These are phyloP conservation scores for Drosophila fulvimacula DNA, from an alignment of 2,888 invertebrate genomes.

Conservation along the genomic window DNA sequence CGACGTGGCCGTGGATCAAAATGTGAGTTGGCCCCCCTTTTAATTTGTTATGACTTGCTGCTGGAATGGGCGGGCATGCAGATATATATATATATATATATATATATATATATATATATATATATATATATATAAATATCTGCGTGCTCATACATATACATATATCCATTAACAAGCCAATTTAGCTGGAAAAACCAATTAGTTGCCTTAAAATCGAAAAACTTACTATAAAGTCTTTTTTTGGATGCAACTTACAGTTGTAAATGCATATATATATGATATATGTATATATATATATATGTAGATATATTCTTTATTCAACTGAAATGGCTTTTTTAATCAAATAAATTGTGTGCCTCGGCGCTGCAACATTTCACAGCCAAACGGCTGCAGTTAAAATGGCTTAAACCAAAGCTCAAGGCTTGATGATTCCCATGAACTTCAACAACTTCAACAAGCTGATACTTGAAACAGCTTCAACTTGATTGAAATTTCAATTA, in stretches of 20 bases:
- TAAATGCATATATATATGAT: not conserved
- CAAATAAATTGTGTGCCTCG: constrained; percentile 35
- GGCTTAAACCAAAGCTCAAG: constrained; percentile 12
- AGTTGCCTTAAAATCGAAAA: constrained; percentile 28
- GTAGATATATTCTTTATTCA: not conserved
- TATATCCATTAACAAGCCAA: not conserved
- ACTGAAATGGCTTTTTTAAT: constrained; percentile 62
- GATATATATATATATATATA: too few relatives aligned
- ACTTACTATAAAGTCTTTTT: constrained; percentile 15
- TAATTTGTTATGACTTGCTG: constrained; percentile 12
- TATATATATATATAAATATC: too few relatives aligned
- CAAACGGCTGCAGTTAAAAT: constrained; percentile 13
- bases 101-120: not conserved
- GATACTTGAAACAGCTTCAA: constrained; percentile 4
- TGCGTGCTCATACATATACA: too few relatives aligned
- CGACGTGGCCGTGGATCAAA: constrained; percentile 87
- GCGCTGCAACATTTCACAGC: constrained; percentile 42
- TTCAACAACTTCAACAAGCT: constrained; percentile 7
- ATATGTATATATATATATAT: not conserved
- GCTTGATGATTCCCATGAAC: constrained; percentile 20
- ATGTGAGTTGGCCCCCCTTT: constrained; percentile 79
- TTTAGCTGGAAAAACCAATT: constrained; percentile 47
- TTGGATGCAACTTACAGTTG: constrained; percentile 10
- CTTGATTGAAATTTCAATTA: constrained; percentile 12
- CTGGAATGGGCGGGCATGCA: not conserved